phyloP scores from a whole-genome alignment of 2,797 vertebrate species.

The Esox masquinongy region DNA sequence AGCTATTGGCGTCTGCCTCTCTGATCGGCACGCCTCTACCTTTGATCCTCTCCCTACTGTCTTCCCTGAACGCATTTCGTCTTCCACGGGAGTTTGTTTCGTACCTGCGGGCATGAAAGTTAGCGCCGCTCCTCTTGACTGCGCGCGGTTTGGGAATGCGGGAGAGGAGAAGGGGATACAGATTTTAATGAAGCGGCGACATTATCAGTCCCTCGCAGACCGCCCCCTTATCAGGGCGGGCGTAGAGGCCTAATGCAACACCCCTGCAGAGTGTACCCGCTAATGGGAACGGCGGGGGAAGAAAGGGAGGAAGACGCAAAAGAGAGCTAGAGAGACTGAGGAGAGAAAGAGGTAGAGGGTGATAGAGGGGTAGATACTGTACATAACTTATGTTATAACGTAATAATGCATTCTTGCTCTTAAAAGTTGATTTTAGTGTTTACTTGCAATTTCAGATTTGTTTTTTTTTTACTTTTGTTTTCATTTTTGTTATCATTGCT shows the following conservation, averaged over 20 bases:
- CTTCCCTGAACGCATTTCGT: conserved; percentile 27
- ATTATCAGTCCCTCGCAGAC: conserved; percentile 32
- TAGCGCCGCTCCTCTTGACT: background rate
- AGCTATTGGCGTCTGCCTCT: background rate
- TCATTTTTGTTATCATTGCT: no score
- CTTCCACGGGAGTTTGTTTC: conserved; percentile 33
- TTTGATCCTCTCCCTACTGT: conserved; percentile 37
- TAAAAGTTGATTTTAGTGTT: no score
- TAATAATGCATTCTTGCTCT: no score
- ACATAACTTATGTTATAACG: no score
- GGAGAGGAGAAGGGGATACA: conserved; percentile 10
- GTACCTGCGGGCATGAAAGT: conserved; percentile 14
- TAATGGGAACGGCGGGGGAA: background rate
- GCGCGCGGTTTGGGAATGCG: background rate
- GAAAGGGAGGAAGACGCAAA: background rate
- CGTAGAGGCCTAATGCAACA: conserved; percentile 18
- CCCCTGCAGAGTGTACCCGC: conserved; percentile 22
- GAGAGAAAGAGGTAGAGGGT: no score
- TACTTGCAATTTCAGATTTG: no score
- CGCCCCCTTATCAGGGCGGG: conserved; percentile 13
- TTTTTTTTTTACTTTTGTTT: no score
- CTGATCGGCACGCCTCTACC: conserved; percentile 25
- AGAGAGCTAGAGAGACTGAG: background rate
- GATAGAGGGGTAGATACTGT: no score
- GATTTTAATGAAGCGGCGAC: conserved; percentile 37